Evolutionary conservation across 1,140 invertebrate genomes (phyloP).

Genomic region (Metopolophium dirhodum): DNA sequence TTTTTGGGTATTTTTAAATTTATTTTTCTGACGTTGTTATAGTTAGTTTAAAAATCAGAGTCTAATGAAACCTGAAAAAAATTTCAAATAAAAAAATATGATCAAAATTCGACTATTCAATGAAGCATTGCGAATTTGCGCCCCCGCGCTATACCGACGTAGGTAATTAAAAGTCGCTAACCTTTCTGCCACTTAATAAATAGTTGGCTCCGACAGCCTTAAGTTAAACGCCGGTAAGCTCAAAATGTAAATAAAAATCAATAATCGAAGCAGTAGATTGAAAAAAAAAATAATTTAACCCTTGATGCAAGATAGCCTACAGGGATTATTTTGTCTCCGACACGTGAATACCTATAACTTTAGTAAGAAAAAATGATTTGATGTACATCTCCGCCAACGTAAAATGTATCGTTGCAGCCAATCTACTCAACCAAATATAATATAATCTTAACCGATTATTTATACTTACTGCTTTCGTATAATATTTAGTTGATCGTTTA

Average conservation of each 20-base stretch:
- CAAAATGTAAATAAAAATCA: not conserved
- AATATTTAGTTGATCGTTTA: too few relatives aligned
- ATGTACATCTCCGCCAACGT: not conserved
- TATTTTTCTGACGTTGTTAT: not conserved
- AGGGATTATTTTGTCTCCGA: not conserved
- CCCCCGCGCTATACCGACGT: not conserved
- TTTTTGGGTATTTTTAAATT: not conserved
- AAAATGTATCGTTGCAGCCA: not conserved
- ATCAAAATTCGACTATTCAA: not conserved
- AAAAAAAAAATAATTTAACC: not conserved
- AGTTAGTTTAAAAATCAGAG: not conserved
- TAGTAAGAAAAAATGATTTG: not conserved
- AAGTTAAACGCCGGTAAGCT: not conserved
- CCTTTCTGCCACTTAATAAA: not conserved
- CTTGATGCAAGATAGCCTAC: not conserved
- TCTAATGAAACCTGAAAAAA: not conserved
- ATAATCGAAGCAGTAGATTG: not conserved
- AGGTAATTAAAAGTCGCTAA: not conserved
- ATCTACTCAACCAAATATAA: not conserved
- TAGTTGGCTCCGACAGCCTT: not conserved
- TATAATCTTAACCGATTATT: too few relatives aligned
- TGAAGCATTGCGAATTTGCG: not conserved
- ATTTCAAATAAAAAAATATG: not conserved
- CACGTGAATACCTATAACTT: too few relatives aligned
- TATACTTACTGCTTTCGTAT: too few relatives aligned